Percentiles rank a stretch among this genome's conserved stretches.
Evolutionary conservation across 2,113 vertebrate species (phyloP).

Genomic region (Syrrhaptes paradoxus): DNA sequence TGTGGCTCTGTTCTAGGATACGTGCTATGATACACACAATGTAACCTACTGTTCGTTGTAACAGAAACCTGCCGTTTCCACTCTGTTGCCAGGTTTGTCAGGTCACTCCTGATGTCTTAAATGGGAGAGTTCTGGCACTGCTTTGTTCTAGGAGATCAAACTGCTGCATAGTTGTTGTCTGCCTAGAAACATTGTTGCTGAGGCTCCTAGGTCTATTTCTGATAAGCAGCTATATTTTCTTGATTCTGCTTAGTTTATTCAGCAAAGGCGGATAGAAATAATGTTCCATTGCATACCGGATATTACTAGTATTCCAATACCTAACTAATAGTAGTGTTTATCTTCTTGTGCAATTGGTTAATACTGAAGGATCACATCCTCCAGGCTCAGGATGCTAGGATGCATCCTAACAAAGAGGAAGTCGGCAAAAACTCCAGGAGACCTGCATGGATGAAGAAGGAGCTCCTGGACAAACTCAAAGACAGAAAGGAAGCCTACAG

Average conservation of each 20-base stretch:
- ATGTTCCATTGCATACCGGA: background rate
- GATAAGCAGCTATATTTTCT: background rate
- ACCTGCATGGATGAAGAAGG: too few species aligned
- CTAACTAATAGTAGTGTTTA: background rate
- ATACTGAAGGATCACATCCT: too few species aligned
- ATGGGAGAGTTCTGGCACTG: background rate
- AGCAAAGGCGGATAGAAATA: background rate
- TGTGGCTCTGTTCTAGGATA: background rate
- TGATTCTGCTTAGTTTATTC: background rate
- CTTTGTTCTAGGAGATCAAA: background rate
- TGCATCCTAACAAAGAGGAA: too few species aligned
- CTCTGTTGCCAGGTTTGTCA: background rate
- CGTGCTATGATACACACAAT: background rate
- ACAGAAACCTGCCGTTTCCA: constrained; percentile 11
- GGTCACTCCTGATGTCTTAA: background rate
- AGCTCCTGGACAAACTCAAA: too few species aligned
- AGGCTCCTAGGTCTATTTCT: background rate
- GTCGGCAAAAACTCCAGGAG: too few species aligned
- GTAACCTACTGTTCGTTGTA: background rate
- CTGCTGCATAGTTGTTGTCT: background rate
- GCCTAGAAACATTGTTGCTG: background rate
- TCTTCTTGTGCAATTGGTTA: background rate
- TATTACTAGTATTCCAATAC: background rate
- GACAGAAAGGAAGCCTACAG: too few species aligned
- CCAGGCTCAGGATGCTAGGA: too few species aligned